phyloP scores from a whole-genome alignment of 2,797 vertebrate species.

The Alcedo atthis region DNA sequence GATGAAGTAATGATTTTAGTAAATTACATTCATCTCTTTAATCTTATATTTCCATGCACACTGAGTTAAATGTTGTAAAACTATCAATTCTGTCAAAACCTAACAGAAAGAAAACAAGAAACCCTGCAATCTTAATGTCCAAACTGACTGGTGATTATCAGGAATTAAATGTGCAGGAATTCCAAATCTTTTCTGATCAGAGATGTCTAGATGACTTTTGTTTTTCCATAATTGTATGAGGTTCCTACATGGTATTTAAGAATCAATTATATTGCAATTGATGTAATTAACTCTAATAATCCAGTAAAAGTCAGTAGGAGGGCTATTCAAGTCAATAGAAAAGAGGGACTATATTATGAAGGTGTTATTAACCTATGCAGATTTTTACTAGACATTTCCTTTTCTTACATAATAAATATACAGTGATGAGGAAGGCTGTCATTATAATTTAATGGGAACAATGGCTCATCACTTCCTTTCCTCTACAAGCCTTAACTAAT shows the following conservation, averaged over 20 bases:
- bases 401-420: constrained; percentile 86
- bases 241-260: constrained; percentile 88
- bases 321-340: constrained; percentile 86
- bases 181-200: constrained; percentile 84
- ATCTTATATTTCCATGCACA: constrained; percentile 84
- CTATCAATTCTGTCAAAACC: constrained; percentile 87
- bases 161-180: constrained; percentile 86
- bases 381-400: constrained; percentile 86
- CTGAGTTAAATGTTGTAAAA: constrained; percentile 85
- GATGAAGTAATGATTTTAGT: constrained; percentile 73
- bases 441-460: constrained; percentile 86
- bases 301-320: constrained; percentile 88
- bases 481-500: constrained; percentile 81
- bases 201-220: constrained; percentile 87
- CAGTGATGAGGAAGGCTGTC: constrained; percentile 82
- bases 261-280: constrained; percentile 91
- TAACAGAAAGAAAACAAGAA: constrained; percentile 82
- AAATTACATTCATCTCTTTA: constrained; percentile 76
- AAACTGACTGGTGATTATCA: constrained; percentile 85
- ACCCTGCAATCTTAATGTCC: constrained; percentile 84
- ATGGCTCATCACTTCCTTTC: constrained; percentile 81
- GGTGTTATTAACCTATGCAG: constrained; percentile 88
- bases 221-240: constrained; percentile 87
- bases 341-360: constrained; percentile 82
- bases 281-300: constrained; percentile 90